A percentile compares a stretch with the other conserved stretches of the same genome.
phyloP scores from a whole-genome alignment of 2,113 vertebrate species.

The Alectura lathami region DNA sequence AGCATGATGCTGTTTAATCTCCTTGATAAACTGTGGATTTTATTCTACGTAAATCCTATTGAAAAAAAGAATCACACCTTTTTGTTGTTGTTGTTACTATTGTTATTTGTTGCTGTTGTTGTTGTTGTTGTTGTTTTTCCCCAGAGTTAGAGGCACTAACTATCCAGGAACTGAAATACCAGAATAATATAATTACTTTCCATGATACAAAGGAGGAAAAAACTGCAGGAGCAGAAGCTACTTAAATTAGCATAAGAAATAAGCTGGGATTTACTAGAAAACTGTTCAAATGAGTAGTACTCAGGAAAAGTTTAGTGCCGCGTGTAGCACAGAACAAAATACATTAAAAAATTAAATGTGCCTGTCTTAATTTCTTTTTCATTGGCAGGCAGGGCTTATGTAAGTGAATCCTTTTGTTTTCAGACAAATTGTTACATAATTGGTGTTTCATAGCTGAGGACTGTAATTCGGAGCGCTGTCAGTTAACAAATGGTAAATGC shows the following conservation, averaged over 20 bases:
- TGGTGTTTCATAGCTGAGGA: background rate
- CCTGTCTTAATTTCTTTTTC: background rate
- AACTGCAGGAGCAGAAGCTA: background rate
- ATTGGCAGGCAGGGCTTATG: background rate
- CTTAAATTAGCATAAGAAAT: background rate
- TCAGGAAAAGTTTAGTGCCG: background rate
- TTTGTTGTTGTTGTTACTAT: background rate
- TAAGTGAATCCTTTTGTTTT: constrained; percentile 9
- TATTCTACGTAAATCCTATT: background rate
- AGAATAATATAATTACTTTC: background rate
- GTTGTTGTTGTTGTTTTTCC: background rate
- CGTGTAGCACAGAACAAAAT: background rate
- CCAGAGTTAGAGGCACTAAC: background rate
- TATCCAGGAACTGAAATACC: constrained; percentile 5
- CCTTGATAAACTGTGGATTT: background rate
- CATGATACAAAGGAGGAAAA: background rate
- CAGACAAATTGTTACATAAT: background rate
- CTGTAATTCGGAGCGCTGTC: background rate
- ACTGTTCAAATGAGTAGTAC: background rate
- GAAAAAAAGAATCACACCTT: background rate
- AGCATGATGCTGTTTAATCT: background rate
- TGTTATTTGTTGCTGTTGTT: background rate
- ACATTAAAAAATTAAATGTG: background rate
- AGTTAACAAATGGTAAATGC: background rate
- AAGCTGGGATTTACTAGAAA: background rate